Conservation (phyloP, 2,113 vertebrate genomes). For the Dipodomys stephensi region DNA sequence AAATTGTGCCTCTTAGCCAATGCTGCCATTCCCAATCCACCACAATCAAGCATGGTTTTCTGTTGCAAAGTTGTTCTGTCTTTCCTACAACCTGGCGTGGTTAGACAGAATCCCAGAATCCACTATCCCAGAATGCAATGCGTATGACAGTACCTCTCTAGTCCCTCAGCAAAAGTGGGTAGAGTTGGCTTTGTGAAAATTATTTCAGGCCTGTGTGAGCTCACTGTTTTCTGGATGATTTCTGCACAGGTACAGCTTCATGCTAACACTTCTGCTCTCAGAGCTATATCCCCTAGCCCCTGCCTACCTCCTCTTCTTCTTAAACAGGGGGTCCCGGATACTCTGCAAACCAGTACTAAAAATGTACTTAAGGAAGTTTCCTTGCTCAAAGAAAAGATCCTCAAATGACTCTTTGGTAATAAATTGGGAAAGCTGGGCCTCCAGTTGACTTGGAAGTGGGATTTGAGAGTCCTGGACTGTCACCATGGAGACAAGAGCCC, state of each 20-base stretch:
- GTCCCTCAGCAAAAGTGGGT: neutral
- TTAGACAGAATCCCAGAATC: no score
- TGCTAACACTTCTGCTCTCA: neutral
- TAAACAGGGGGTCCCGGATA: neutral
- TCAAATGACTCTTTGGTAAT: rapidly evolving
- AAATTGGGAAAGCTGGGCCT: neutral
- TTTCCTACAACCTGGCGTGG: rapidly evolving
- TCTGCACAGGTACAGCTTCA: neutral
- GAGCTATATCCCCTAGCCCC: neutral
- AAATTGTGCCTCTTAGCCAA: neutral
- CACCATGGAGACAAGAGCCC: neutral
- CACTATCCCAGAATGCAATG: neutral
- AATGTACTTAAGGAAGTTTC: neutral
- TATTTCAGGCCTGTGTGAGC: neutral
- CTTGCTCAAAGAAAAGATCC: neutral
- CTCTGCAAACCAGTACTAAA: neutral
- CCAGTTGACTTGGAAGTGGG: neutral
- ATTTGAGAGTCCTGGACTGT: neutral
- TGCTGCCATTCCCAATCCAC: no score
- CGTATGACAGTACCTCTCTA: neutral
- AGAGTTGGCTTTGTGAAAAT: neutral
- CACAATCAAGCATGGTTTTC: neutral
- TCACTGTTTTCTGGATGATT: neutral
- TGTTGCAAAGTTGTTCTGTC: neutral
- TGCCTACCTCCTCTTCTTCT: neutral